Evolutionary conservation across 2,113 vertebrate species (phyloP), one percentile per base, ranked within the genome.

Genomic region (Telmatochromis sp.): DNA sequence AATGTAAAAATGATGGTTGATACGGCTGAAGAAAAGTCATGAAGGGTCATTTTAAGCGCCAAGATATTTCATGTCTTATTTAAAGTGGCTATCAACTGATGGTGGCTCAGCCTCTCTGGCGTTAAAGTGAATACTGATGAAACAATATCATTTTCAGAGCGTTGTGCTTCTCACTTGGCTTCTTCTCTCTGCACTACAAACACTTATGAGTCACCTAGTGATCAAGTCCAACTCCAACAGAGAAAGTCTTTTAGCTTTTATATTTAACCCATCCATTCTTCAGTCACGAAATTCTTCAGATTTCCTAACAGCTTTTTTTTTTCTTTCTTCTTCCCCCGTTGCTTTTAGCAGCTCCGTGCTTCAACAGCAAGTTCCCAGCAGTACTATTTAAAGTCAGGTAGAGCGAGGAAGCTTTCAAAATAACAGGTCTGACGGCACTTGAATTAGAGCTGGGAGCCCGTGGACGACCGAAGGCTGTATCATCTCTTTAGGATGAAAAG

Each of bases 391-490:
- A 53, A 90, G 35, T 82, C 85, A 88, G 84, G 83, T 89, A 26
- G 80, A 88, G 60, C 42, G 23, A 81, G 78, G 57, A 81, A 53
- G 58, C 63, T 84, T 90, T 91, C n/a, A 81, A 70, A 86, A 83
- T 85, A 86, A 89, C 65, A 73, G 33, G 11, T 89, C 57, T 37
- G 87, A 85, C 73, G 19, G 80, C 49, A 49, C 68, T 79, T 81
- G 82, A 93, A 88, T 85, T 70, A 84, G 58, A 91, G 84, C 65
- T 21, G 33, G 79, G 81, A 87, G 60, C 53, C 82, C 81, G 65
- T 19, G 82, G 73, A 81, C 83, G 49, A 84, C 81, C 90, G 75
- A 87, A 78, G 82, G 53, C 82, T 86, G 86, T 79, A 49, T 88
- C 83, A 70, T 91, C 84, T 83, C 70, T 54, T 85, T 83, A 84